These are phyloP conservation scores for Matsumyia berberina DNA, from an alignment of 2,888 invertebrate species.

Conservation along the genomic window DNA sequence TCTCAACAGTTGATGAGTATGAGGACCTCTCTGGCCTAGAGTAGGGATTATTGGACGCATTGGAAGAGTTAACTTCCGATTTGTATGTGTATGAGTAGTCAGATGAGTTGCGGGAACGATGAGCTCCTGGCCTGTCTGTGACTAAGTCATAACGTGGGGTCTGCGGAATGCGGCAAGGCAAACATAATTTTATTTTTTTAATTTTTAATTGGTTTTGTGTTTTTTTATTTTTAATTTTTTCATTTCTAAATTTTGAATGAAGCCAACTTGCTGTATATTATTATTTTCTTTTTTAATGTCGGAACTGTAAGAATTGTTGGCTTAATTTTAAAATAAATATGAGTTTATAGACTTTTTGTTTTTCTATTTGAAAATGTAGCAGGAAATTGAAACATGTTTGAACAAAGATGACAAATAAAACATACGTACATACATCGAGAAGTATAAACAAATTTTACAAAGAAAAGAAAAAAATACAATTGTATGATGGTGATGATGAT, in stretches of 20 bases:
- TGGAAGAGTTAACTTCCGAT: constrained; percentile 86
- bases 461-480: constrained; percentile 34
- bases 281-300: constrained; percentile 19
- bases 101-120: constrained; percentile 89
- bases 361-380: constrained; percentile 63
- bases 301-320: constrained; percentile 12
- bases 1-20: constrained; percentile 89
- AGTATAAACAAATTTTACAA: constrained; percentile 58
- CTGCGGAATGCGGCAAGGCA: constrained; percentile 86
- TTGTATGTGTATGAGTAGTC: constrained; percentile 94
- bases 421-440: constrained; percentile 69
- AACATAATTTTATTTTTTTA: constrained; percentile 29
- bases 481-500: constrained; percentile 37
- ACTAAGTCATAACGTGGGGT: constrained; percentile 95
- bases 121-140: constrained; percentile 89
- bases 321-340: constrained; percentile 1
- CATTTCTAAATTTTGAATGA: constrained; percentile 35
- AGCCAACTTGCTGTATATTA: constrained; percentile 77
- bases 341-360: constrained; percentile 25
- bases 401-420: constrained; percentile 75
- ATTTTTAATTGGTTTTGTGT: constrained; percentile 66
- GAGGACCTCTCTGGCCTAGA: constrained; percentile 87
- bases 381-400: constrained; percentile 85
- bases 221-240: constrained; percentile 39
- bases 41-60: constrained; percentile 86